phyloP scores from a whole-genome alignment of 2,797 vertebrate genomes.

The Tympanoctomys barrerae region DNA sequence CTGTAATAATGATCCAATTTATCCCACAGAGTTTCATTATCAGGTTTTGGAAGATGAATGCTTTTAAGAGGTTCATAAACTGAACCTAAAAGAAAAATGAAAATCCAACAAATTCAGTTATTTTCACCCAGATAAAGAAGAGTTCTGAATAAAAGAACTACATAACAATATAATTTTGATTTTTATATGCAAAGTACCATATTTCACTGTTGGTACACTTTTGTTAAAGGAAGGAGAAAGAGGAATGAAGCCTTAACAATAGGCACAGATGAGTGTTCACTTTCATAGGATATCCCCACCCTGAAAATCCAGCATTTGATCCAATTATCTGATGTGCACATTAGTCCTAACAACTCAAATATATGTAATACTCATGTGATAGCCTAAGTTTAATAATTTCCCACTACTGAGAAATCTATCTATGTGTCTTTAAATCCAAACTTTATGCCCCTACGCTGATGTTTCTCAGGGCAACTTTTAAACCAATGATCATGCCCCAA shows the following conservation, averaged over 20 bases:
- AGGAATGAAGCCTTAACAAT: background rate
- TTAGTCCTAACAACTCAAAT: background rate
- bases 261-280: background rate
- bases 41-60: constrained; percentile 91
- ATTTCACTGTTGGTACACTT: background rate
- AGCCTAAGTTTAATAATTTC: background rate
- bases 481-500: background rate
- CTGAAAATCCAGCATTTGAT: background rate
- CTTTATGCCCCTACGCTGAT: background rate
- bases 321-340: background rate
- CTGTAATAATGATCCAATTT: constrained; percentile 96
- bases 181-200: background rate
- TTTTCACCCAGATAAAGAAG: constrained; percentile 33
- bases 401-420: background rate
- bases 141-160: constrained; percentile 10
- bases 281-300: background rate
- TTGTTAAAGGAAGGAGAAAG: background rate
- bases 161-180: background rate
- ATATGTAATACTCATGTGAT: background rate
- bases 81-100: constrained; percentile 90
- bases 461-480: background rate
- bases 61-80: constrained; percentile 98
- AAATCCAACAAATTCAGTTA: constrained; percentile 62
- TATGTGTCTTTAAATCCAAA: background rate
- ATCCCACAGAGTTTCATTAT: constrained; percentile 94